Conservation (phyloP, 2,797 vertebrate species). For the Mycteria americana region DNA sequence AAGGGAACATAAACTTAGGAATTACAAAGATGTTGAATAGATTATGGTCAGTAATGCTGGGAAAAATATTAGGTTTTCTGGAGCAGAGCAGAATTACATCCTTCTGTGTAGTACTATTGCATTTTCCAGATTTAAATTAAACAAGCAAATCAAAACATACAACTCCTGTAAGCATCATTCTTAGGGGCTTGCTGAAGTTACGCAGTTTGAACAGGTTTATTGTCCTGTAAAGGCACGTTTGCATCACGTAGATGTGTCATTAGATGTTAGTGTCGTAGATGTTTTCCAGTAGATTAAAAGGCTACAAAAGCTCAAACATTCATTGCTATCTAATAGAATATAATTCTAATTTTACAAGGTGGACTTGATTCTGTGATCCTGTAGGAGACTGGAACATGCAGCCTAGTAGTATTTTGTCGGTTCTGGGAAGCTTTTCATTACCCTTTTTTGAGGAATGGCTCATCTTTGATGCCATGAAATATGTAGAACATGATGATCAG, state of each 20-base stretch:
- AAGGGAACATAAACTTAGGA: slow-evolving; percentile 17
- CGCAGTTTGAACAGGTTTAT: not conserved
- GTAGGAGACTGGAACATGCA: not conserved
- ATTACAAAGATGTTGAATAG: slow-evolving; percentile 24
- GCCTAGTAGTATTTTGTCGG: not conserved
- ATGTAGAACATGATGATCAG: not conserved
- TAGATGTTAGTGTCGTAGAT: too few species aligned
- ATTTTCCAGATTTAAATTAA: not conserved
- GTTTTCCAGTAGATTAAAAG: not conserved
- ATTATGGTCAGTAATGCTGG: slow-evolving; percentile 16
- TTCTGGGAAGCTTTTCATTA: not conserved
- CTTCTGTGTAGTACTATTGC: not conserved
- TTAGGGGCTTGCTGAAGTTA: not conserved
- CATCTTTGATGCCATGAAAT: not conserved
- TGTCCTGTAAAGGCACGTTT: not conserved
- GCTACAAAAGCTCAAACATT: not conserved
- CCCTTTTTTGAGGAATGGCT: not conserved
- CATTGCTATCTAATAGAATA: not conserved
- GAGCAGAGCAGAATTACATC: not conserved
- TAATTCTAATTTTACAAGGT: not conserved
- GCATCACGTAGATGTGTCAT: not conserved
- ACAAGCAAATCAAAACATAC: not conserved
- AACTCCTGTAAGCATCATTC: not conserved
- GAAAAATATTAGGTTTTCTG: slow-evolving; percentile 4
- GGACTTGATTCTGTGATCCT: not conserved